Evolutionary conservation across 2,113 vertebrate species (phyloP), one percentile per base, ranked within the genome.

Genomic region (Epinephelus lanceolatus): DNA sequence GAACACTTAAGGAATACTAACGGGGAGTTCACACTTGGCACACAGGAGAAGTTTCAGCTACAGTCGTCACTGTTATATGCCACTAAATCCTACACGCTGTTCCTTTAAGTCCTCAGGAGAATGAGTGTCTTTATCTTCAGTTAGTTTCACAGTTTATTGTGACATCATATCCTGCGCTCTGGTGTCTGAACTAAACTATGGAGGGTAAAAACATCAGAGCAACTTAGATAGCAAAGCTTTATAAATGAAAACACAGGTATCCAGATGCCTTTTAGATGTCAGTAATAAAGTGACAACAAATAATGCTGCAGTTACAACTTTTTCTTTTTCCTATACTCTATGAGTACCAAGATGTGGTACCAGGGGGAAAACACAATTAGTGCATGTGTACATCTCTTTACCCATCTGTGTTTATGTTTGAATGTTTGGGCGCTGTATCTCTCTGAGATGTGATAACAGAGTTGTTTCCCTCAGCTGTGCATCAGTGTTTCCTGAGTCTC

Each of bases 401-500:
- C 6, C 5, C 21, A 4, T 47, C 49, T 75, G 37, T 62, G 56
- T 25, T 0, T 3, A 53, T 25, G 62, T 63, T 42, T 27, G 15
- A 42, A 52, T 51, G n/a, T 79, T 40, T 53, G 25, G 42, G 12
- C 9, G 55, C 33, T 68, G 15, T 63, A 18, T 40, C 40, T 67
- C 30, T 21, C 12, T 52, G 14, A 55, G 45, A 25, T 60, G 17
- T 87, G 13, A 71, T 59, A 61, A 45, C 42, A 7, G 13, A 55
- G 23, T 73, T 66, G 33, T 91, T 66, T 81, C 71, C 42, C 76
- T 71, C 95, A 98, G 97, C 91, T 97, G 92, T 82, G 94, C 92
- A 0, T 95, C 94, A 0, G 92, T 97, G 75, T 97, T 97, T 86
- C 96, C 96, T 0, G 97, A 98, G 93, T 97, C 97, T 0, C 96